Conservation (phyloP, 2,888 invertebrate species). For the Hylaea fasciaria region DNA sequence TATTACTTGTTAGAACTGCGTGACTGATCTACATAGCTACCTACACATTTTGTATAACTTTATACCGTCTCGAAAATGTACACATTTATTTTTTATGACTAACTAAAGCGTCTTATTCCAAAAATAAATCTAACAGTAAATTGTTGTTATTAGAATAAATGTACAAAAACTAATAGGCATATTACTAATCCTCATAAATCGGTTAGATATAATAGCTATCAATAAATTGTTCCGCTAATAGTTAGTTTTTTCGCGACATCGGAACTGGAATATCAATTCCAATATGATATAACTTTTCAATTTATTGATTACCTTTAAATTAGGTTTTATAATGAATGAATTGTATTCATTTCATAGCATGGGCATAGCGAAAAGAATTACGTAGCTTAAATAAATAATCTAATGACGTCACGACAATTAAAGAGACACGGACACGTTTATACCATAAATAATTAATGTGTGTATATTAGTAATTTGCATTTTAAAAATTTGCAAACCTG, state of each 20-base stretch:
- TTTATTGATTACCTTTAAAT: neutral
- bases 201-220: conserved; percentile 9
- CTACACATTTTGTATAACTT: too few relatives aligned
- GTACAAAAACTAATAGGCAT: neutral
- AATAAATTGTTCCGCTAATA: conserved; percentile 6
- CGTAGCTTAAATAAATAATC: conserved; percentile 9
- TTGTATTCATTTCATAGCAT: neutral
- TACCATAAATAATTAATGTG: conserved; percentile 28
- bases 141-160: neutral
- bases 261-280: too few relatives aligned
- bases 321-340: neutral
- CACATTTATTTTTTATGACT: too few relatives aligned
- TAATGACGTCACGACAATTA: conserved; percentile 17
- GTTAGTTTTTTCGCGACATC: too few relatives aligned
- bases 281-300: too few relatives aligned
- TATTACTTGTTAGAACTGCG: too few relatives aligned
- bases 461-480: conserved; percentile 31
- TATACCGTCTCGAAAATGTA: too few relatives aligned
- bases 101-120: too few relatives aligned
- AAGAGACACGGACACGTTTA: conserved; percentile 19
- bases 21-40: too few relatives aligned
- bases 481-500: conserved; percentile 33
- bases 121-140: too few relatives aligned
- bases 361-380: neutral
- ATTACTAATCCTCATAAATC: conserved; percentile 11